Base-by-base conservation (phyloP, 2,888 invertebrate species). In the Rhimphoctona megacephalus region DNA sequence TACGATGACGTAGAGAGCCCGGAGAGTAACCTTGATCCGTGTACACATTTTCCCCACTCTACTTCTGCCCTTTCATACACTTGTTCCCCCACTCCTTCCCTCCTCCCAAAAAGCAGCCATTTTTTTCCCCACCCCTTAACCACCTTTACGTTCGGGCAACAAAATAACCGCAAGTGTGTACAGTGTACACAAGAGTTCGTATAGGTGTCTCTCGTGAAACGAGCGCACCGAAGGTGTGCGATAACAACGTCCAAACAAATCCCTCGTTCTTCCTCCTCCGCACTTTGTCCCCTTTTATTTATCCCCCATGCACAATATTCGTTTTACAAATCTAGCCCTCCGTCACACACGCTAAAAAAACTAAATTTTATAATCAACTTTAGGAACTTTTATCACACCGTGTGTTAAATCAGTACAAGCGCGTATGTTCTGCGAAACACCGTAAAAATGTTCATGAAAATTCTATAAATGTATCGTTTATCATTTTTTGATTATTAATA, bases 21-120 rank as follows among this genome's bases (percentile, higher is more conserved):
- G 88, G 88, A 89, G 92, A 88, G 93, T 93, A 93, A 93, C 93
- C 93, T 93, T 93, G 93, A 93, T 93, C 92, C 90, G 90, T 83
- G 70, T 25, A 70, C 14, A 70, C 88, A 87, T 87, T 84, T 79
- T 81, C 84, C 77, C 81, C 84, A 81, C 83, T 81, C 49, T 83
- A 39, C 52, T 54, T 61, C 77, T 67, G 72, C 84, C 76, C 77
- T 80, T 73, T 72, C 64, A 76, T 72, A 43, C 61, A 61, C 70
- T 33, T 61, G 25, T 33, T 61, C 30, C 17, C 54, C 43, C 66
- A 14, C 67, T 74, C 36, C 49, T 36, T 19, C 69, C n/a, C n/a
- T n/a, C n/a, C n/a, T n/a, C 30, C 14, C 54, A 46, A 22, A 64
- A 39, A 11, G 43, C 39, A 36, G 5, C 36, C 69, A 57, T 57